Evolutionary conservation across 2,797 vertebrate species (phyloP).

Genomic region (Darevskia nairensis): DNA sequence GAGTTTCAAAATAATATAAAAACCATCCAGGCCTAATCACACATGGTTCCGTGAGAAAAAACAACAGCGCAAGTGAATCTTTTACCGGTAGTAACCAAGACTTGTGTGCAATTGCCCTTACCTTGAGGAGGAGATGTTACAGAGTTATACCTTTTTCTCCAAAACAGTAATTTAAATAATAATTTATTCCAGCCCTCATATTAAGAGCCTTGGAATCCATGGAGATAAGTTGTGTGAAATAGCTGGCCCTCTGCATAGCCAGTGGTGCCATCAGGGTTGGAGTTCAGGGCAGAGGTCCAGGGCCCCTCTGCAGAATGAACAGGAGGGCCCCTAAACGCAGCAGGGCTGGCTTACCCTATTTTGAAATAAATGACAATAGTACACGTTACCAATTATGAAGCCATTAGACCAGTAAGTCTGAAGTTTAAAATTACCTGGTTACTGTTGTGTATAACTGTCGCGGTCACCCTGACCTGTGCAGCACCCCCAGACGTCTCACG

Average conservation of each 20-base stretch:
- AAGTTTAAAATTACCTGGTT: too few relatives aligned
- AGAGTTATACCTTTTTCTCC: not conserved
- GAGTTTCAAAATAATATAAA: not conserved
- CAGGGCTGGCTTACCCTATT: not conserved
- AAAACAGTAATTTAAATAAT: slow-evolving; percentile 10
- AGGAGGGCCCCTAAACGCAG: too few relatives aligned
- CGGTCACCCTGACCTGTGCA: too few relatives aligned
- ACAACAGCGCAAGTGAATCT: not conserved
- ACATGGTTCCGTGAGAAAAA: not conserved
- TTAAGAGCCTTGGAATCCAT: not conserved
- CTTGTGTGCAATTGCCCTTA: not conserved
- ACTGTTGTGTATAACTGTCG: too few relatives aligned
- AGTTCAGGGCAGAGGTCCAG: not conserved
- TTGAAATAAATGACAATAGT: not conserved
- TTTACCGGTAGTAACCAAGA: not conserved
- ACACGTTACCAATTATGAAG: not conserved
- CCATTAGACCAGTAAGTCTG: too few relatives aligned
- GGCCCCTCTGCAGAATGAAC: not conserved
- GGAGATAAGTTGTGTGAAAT: not conserved
- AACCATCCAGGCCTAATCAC: not conserved
- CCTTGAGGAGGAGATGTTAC: not conserved
- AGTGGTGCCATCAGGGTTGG: not conserved
- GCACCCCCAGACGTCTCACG: too few relatives aligned
- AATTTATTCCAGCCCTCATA: not conserved
- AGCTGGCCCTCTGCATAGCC: not conserved